A percentile compares a stretch with the other conserved stretches of the same genome.
Conservation (phyloP, 64 coral and sea anemone genomes). For the Dendrophyllia cribrosa region DNA sequence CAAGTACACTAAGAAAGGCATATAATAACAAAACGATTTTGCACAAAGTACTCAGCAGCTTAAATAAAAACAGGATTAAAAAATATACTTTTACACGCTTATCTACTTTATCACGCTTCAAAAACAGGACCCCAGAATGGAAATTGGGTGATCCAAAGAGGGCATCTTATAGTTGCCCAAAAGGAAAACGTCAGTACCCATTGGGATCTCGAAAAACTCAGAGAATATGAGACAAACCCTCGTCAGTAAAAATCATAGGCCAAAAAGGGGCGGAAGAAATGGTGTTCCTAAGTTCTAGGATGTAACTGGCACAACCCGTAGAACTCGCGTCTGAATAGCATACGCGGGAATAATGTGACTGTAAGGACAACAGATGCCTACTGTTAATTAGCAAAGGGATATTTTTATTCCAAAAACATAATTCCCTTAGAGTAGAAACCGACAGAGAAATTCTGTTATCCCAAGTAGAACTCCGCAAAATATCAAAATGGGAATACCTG, state of each 20-base stretch:
- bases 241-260: conserved; percentile 32
- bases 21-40: no score
- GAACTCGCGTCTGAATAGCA: conserved; percentile 5
- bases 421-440: neutral
- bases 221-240: conserved; percentile 17
- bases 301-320: conserved; percentile 6
- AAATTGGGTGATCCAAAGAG: neutral
- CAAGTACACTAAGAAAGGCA: no score
- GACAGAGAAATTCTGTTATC: conserved; percentile 13
- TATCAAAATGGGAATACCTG: neutral
- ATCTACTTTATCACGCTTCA: no score
- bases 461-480: neutral
- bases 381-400: neutral
- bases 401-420: neutral
- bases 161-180: neutral
- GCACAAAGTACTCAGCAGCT: no score
- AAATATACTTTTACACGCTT: no score
- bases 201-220: neutral
- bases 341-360: neutral
- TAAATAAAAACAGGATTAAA: no score
- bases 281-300: neutral
- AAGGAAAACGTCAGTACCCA: neutral
- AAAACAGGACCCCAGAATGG: no score
- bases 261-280: neutral
- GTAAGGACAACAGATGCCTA: neutral